Evolutionary conservation across 2,113 vertebrate species (phyloP), one percentile per base, ranked within the genome.

Genomic region (Nerophis ophidion): DNA sequence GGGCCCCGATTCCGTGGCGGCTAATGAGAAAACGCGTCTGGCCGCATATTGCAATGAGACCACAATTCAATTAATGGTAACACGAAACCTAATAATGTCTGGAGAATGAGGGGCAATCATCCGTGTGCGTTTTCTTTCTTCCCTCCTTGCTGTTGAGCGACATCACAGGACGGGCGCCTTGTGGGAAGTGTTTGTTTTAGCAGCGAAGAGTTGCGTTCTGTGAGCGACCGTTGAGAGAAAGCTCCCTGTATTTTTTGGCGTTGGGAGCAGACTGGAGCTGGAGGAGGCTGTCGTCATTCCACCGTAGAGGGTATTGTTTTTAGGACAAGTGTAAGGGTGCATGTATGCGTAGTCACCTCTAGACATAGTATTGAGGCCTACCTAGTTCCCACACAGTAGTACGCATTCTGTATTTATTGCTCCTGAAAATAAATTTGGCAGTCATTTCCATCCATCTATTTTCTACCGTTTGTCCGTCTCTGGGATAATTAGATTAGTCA

Each of bases 231-330:
- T 79, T 85, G 79, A 84, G 80, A 84, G 70, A 78, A 58, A 75
- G 60, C 69, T 65, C 60, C 70, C 63, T 78, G 82, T 86, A 69
- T 87, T 88, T 90, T 83, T 91, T 92, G 87, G 89, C 89, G 88
- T 57, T 74, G 78, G 65, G 72, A 59, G 47, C 49, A 65, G 74
- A 70, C 62, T 63, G 66, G 70, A 70, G 74, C 66, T 35, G 70
- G 60, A 51, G 79, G 75, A 76, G 47, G 44, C 81, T 87, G 89
- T 88, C 90, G 91, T 4, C 40, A 84, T 77, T 79, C 82, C 84
- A 26, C 26, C 26, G 26, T 26, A 26, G 26, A 26, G 2, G 26
- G 62, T 53, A 13, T 64, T 11, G 60, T 40, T 44, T 44, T 44
- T 44, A 4, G 9, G 11, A 44, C 10, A 11, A 11, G 11, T 44